Percentiles rank a stretch among this genome's conserved stretches.
phyloP scores from a whole-genome alignment of 2,113 vertebrate genomes.

The Corythaeola cristata region DNA sequence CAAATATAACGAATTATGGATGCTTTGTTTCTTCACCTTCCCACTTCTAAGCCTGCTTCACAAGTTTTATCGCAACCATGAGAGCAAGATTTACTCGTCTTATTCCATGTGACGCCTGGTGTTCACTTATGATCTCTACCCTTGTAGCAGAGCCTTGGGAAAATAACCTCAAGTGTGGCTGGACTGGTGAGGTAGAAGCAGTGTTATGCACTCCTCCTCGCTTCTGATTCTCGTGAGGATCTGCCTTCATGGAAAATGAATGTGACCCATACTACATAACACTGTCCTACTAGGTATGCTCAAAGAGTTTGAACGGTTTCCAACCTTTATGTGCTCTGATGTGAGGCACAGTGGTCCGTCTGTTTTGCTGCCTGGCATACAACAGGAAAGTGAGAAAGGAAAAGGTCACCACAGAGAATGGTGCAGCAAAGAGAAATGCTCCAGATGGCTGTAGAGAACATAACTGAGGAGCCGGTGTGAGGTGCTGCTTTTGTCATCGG shows the following conservation, averaged over 20 bases:
- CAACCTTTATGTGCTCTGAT: not conserved
- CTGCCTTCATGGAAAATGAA: not conserved
- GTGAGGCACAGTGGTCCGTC: not conserved
- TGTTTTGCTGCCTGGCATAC: not conserved
- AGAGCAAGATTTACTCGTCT: not conserved
- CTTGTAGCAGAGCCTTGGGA: not conserved
- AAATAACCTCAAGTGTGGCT: not conserved
- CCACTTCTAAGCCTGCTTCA: not conserved
- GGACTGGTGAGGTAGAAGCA: not conserved
- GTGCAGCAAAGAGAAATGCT: not conserved
- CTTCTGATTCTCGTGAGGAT: not conserved
- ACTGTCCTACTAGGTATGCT: not conserved
- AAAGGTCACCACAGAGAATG: not conserved
- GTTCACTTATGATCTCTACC: not conserved
- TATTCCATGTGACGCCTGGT: not conserved
- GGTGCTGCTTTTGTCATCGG: not conserved
- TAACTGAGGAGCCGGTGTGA: not conserved
- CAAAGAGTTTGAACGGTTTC: not conserved
- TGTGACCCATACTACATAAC: not conserved
- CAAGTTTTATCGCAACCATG: not conserved
- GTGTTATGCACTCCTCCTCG: not conserved
- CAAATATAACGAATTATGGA: not conserved
- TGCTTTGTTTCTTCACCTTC: not conserved
- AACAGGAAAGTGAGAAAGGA: not conserved
- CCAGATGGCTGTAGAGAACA: not conserved